Evolutionary conservation across 2,113 vertebrate species (phyloP), one percentile per base, ranked within the genome.

Genomic region (Puma concolor): DNA sequence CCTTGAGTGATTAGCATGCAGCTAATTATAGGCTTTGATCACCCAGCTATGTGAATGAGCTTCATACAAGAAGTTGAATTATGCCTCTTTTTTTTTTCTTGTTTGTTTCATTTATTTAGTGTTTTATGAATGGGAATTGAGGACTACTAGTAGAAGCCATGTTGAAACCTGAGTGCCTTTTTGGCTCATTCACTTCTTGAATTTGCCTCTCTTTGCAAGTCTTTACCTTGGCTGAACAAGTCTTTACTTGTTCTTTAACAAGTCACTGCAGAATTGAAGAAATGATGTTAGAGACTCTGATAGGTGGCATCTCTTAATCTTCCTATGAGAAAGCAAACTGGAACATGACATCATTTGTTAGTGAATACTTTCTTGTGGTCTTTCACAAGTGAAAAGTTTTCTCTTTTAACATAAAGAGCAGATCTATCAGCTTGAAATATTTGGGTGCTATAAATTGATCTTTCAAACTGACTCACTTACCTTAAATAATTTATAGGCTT

Each of bases 401-500:
- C 48, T 88, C 29, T 94, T 88, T 94, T 27, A 96, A 66, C 76
- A 13, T 81, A 82, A 97, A 88, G 60, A 96, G 36, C 11, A 95
- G 29, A 84, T 71, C 7, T 83, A 60, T 97, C 64, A 87, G 25
- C 4, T 95, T 91, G 71, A 93, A 71, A 71, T 95, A 93, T 93
- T 98, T 97, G 41, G 38, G 29, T 64, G 2, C 52, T 95, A 95
- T 84, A 87, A 69, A 90, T 57, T 96, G 80, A 96, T 77, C 38
- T 92, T 13, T 44, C 54, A 92, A 76, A 36, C 29, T 76, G 31
- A 77, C 64, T 97, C 41, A 95, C 21, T 97, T 86, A 29, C 29
- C 23, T 25, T 94, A 77, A 97, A 85, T 97, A 84, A 79, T 81
- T 60, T 93, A 74, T 33, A 41, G 25, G 52, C 67, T 63, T 81